Percentiles rank a stretch among this genome's conserved stretches.
Evolutionary conservation across 2,797 vertebrate species (phyloP).

Genomic region (Anomalospiza imberbis): DNA sequence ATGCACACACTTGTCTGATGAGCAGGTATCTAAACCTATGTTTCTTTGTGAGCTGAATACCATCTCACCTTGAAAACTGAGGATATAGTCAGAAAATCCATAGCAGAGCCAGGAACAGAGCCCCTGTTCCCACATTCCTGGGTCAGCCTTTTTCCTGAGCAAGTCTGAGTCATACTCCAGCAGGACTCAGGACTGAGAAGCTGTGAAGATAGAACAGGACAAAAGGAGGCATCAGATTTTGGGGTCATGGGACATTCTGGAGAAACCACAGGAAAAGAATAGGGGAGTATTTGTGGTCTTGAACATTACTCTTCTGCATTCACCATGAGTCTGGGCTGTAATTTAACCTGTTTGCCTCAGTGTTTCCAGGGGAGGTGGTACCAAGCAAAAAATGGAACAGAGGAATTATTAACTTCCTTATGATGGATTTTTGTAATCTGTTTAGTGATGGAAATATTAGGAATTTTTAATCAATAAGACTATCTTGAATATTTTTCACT

Average conservation of each 20-base stretch:
- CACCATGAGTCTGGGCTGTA: background rate
- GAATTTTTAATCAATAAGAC: background rate
- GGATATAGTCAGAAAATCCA: background rate
- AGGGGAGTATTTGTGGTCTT: background rate
- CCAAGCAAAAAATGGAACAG: background rate
- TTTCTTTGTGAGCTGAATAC: background rate
- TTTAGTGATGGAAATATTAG: background rate
- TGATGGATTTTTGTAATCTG: background rate
- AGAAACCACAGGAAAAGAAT: background rate
- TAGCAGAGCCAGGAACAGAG: background rate
- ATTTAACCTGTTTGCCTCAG: background rate
- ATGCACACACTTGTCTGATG: background rate
- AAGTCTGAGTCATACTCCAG: background rate
- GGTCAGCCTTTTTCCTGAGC: background rate
- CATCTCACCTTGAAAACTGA: background rate
- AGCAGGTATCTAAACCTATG: background rate
- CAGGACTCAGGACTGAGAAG: background rate
- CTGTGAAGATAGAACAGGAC: background rate
- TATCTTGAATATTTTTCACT: background rate
- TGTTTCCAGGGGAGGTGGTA: background rate
- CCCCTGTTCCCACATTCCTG: background rate
- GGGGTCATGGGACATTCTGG: background rate
- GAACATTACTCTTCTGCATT: background rate
- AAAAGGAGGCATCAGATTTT: background rate
- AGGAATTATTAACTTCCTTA: background rate